These are phyloP conservation scores for Biston betularia DNA, from an alignment of 2,888 invertebrate species.

Conservation along the genomic window DNA sequence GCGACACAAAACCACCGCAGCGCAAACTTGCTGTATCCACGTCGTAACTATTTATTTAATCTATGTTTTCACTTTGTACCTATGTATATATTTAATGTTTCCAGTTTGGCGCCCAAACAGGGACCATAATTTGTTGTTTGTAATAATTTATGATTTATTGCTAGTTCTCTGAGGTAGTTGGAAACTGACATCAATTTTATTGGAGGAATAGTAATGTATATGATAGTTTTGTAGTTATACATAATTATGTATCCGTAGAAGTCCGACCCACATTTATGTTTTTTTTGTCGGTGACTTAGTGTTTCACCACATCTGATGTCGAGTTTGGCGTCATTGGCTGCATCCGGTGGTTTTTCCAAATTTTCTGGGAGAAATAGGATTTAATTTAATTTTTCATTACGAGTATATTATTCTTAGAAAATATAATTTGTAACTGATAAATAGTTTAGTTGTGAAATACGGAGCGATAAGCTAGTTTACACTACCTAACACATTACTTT, in stretches of 20 bases:
- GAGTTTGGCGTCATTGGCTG: too few relatives aligned
- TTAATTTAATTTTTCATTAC: too few relatives aligned
- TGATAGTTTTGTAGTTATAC: background rate
- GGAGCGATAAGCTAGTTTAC: too few relatives aligned
- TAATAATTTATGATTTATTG: background rate
- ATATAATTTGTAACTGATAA: too few relatives aligned
- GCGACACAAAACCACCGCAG: constrained; percentile 24
- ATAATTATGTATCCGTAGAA: background rate
- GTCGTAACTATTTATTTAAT: constrained; percentile 4
- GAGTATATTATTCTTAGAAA: too few relatives aligned
- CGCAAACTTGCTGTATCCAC: constrained; percentile 37
- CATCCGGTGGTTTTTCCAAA: too few relatives aligned
- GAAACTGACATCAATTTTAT: constrained; percentile 1
- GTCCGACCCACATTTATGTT: too few relatives aligned
- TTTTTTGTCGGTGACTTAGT: too few relatives aligned
- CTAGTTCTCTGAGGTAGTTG: background rate
- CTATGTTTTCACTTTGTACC: constrained; percentile 1
- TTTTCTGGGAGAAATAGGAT: too few relatives aligned
- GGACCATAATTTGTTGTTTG: constrained; percentile 26
- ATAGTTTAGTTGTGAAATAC: too few relatives aligned
- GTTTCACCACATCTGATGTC: too few relatives aligned
- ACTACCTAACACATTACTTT: too few relatives aligned
- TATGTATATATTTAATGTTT: constrained; percentile 13
- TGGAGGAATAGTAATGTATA: background rate
- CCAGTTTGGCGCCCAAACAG: constrained; percentile 37